phyloP scores from a whole-genome alignment of 2,113 vertebrate species.

The Pardalotus punctatus region DNA sequence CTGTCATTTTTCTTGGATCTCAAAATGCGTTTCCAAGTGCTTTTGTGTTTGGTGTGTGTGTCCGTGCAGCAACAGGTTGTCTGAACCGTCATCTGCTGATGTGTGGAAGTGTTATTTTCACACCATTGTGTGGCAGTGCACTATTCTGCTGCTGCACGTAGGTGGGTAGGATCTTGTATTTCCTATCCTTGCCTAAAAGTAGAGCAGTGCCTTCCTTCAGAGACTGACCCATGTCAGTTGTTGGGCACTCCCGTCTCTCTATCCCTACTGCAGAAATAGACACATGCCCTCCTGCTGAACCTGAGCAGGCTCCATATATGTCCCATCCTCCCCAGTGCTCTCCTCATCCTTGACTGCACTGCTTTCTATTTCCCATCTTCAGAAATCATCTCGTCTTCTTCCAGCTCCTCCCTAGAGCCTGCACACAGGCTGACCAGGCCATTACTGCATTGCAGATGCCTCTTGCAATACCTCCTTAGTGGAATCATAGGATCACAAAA shows the following conservation, averaged over 20 bases:
- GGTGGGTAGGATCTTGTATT: not conserved
- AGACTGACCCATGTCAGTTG: not conserved
- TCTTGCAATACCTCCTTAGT: not conserved
- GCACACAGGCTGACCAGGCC: not conserved
- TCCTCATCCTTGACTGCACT: not conserved
- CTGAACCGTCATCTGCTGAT: not conserved
- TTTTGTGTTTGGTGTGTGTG: not conserved
- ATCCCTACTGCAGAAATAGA: not conserved
- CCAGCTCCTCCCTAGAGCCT: not conserved
- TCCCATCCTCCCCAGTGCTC: not conserved
- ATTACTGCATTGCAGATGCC: not conserved
- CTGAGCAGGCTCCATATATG: not conserved
- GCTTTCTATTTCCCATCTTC: not conserved
- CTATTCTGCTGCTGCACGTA: fast-evolving
- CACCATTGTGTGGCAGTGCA: fast-evolving
- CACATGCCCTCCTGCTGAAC: not conserved
- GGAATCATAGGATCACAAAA: not conserved
- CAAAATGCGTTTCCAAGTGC: not conserved
- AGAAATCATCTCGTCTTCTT: not conserved
- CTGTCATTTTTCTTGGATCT: not conserved
- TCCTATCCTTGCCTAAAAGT: not conserved
- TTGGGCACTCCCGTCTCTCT: not conserved
- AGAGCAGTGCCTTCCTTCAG: not conserved
- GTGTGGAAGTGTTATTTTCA: not conserved
- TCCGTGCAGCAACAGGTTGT: not conserved